Conservation (phyloP, 2,113 vertebrate species). For the Rhynchomys soricoides region DNA sequence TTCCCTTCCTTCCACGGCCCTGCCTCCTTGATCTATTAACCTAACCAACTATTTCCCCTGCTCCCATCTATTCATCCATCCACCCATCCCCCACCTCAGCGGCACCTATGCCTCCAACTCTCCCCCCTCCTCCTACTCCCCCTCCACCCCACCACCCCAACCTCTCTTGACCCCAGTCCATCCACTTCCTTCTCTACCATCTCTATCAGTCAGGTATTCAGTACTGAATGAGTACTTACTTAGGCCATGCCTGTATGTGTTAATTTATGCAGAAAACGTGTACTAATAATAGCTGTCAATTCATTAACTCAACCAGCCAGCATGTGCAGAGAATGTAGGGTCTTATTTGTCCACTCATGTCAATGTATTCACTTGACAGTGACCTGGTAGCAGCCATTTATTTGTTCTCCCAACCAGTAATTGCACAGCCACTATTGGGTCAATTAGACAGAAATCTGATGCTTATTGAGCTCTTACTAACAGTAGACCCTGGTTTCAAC, state of each 20-base stretch:
- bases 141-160: too few relatives aligned
- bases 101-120: too few relatives aligned
- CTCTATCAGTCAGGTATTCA: background rate
- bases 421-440: background rate
- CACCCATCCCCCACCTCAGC: background rate
- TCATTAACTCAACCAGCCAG: constrained; percentile 12
- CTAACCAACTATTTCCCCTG: background rate
- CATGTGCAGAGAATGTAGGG: background rate
- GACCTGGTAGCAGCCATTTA: background rate
- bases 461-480: constrained; percentile 24
- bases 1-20: background rate
- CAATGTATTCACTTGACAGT: constrained; percentile 22
- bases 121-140: too few relatives aligned
- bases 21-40: background rate
- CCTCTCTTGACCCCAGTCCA: background rate
- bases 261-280: constrained; percentile 35
- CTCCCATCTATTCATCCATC: too few relatives aligned
- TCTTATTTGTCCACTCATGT: background rate
- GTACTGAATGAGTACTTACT: background rate
- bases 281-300: background rate
- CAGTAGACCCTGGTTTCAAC: background rate
- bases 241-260: background rate
- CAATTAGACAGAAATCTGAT: background rate
- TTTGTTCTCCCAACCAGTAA: background rate
- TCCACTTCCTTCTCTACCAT: background rate